These are phyloP conservation scores for Aegypius monachus DNA, from an alignment of 2,113 vertebrate genomes.

Conservation along the genomic window DNA sequence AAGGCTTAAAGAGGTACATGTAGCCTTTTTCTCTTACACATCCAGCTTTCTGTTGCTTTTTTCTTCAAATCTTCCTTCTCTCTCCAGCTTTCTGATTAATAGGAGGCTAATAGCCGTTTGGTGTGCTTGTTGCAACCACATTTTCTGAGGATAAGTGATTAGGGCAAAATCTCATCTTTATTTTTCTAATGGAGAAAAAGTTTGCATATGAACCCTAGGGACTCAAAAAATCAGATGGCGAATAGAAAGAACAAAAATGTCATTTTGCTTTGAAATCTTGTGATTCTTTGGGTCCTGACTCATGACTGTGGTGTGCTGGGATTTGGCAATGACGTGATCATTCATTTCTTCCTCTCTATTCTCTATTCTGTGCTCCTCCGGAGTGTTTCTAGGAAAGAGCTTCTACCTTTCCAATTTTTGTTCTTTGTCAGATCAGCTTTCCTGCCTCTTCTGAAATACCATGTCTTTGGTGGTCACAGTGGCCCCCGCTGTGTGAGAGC, in stretches of 20 bases:
- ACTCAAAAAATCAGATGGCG: background rate
- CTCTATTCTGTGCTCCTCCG: background rate
- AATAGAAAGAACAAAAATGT: background rate
- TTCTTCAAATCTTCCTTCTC: background rate
- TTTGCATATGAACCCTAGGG: background rate
- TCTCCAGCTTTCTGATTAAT: background rate
- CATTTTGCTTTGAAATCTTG: background rate
- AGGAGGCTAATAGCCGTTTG: background rate
- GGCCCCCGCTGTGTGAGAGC: background rate
- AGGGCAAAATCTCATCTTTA: background rate
- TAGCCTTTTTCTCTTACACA: background rate
- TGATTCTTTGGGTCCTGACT: background rate
- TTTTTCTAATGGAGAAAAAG: background rate
- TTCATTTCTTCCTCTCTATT: background rate
- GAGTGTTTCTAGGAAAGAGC: background rate
- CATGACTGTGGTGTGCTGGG: background rate
- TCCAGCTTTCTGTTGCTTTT: background rate
- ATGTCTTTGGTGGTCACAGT: background rate
- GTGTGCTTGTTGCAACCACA: background rate
- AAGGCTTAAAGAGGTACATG: background rate
- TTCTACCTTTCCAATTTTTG: background rate
- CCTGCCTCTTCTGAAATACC: background rate
- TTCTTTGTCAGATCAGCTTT: background rate
- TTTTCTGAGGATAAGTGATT: background rate
- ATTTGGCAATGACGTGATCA: background rate